Conservation (phyloP, 2,113 vertebrate genomes). For the Raja brachyura region DNA sequence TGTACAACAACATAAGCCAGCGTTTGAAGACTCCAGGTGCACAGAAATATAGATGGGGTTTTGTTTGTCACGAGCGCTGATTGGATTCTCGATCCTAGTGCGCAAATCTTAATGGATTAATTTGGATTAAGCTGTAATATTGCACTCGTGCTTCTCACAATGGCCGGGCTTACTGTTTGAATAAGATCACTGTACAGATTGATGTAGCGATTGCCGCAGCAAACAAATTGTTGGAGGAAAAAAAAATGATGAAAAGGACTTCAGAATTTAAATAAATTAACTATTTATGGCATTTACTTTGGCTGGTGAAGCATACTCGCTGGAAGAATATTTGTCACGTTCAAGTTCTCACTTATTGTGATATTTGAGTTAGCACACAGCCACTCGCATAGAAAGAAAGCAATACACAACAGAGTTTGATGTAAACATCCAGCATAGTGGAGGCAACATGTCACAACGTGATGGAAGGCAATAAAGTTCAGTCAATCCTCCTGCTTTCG, state of each 20-base stretch:
- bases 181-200: slow-evolving; percentile 25
- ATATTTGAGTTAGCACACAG: too few relatives aligned
- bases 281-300: not conserved
- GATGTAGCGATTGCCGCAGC: slow-evolving; percentile 1
- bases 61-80: not conserved
- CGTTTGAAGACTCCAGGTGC: not conserved
- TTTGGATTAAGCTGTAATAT: slow-evolving; percentile 3
- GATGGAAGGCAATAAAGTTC: too few relatives aligned
- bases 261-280: slow-evolving; percentile 14
- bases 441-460: too few relatives aligned
- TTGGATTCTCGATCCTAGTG: not conserved
- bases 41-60: not conserved
- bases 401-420: too few relatives aligned
- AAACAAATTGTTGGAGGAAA: not conserved
- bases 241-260: not conserved
- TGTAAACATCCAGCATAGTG: too few relatives aligned
- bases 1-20: not conserved
- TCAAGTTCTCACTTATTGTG: too few relatives aligned
- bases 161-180: not conserved
- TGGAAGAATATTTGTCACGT: not conserved
- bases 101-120: not conserved
- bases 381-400: too few relatives aligned
- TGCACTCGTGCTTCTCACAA: not conserved
- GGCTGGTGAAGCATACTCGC: not conserved
- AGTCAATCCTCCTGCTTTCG: too few relatives aligned